Evolutionary conservation across 2,113 vertebrate genomes (phyloP).

Genomic region (Dolichallabes microphthalmus): DNA sequence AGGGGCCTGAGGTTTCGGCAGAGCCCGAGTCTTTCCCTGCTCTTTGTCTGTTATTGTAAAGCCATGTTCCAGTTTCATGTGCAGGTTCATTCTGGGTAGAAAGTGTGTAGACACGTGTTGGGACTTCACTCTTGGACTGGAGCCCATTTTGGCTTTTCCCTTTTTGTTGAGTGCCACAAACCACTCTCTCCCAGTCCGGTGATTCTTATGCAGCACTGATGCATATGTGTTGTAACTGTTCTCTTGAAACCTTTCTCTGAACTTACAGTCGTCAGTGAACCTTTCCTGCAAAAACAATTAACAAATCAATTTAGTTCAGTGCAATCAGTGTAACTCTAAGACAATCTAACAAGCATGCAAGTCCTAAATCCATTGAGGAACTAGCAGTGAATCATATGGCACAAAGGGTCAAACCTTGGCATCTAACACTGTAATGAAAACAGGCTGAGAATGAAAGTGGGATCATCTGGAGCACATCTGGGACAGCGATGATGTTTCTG

Average conservation of each 20-base stretch:
- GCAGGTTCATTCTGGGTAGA: slow-evolving; percentile 81
- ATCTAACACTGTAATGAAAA: slow-evolving; percentile 40
- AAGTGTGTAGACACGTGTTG: slow-evolving; percentile 95
- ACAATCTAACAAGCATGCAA: slow-evolving; percentile 1
- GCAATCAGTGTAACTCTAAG: slow-evolving; percentile 1
- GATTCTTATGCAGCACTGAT: slow-evolving; percentile 83
- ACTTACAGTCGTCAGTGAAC: slow-evolving; percentile 92
- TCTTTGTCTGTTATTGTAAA: slow-evolving; percentile 81
- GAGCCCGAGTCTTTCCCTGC: slow-evolving; percentile 63
- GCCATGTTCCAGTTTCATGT: slow-evolving; percentile 70
- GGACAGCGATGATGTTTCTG: slow-evolving; percentile 41
- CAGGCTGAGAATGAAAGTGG: slow-evolving; percentile 17
- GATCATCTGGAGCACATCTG: slow-evolving; percentile 56
- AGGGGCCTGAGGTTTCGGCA: slow-evolving; percentile 56
- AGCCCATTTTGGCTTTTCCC: slow-evolving; percentile 93
- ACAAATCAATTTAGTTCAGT: slow-evolving; percentile 24
- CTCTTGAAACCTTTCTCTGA: slow-evolving; percentile 95
- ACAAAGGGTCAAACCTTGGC: slow-evolving; percentile 30
- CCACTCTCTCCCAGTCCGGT: slow-evolving; percentile 83
- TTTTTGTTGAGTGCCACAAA: slow-evolving; percentile 95
- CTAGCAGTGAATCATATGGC: slow-evolving; percentile 28
- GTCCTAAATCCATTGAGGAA: slow-evolving; percentile 14
- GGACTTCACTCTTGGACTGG: slow-evolving; percentile 87
- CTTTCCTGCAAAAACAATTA: slow-evolving; percentile 66
- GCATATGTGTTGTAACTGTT: slow-evolving; percentile 98